A percentile compares a stretch with the other conserved stretches of the same genome.
Conservation (phyloP, 2,113 vertebrate species). For the Eulacestoma nigropectus region DNA sequence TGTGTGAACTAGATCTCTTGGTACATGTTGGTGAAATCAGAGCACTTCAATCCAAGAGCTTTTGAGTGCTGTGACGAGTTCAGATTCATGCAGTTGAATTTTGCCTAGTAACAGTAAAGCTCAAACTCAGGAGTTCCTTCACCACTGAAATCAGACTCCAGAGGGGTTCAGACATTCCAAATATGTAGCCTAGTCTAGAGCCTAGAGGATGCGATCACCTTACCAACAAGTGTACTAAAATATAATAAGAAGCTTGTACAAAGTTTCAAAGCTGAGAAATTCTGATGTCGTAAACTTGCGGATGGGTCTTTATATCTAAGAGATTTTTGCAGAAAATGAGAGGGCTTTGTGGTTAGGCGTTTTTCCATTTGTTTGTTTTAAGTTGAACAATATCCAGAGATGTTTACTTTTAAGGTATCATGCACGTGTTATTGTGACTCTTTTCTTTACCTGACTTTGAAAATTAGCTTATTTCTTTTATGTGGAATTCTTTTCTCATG, state of each 20-base stretch:
- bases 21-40: not conserved
- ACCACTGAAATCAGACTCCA: not conserved
- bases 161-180: not conserved
- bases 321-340: not conserved
- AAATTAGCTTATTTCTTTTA: not conserved
- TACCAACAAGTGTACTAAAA: not conserved
- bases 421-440: not conserved
- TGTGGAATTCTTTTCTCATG: not conserved
- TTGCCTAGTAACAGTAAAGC: not conserved
- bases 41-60: not conserved
- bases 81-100: not conserved
- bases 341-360: rapidly evolving
- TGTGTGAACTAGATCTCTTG: not conserved
- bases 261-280: not conserved
- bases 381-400: not conserved
- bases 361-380: not conserved
- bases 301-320: not conserved
- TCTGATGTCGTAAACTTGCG: not conserved
- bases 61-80: not conserved
- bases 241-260: not conserved
- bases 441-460: not conserved
- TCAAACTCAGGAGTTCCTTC: not conserved
- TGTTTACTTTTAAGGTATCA: not conserved
- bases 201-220: not conserved
- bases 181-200: not conserved